A percentile compares a stretch with the other conserved stretches of the same genome.
phyloP scores from a whole-genome alignment of 1,140 invertebrate species.

The Scaptomyza pallida region DNA sequence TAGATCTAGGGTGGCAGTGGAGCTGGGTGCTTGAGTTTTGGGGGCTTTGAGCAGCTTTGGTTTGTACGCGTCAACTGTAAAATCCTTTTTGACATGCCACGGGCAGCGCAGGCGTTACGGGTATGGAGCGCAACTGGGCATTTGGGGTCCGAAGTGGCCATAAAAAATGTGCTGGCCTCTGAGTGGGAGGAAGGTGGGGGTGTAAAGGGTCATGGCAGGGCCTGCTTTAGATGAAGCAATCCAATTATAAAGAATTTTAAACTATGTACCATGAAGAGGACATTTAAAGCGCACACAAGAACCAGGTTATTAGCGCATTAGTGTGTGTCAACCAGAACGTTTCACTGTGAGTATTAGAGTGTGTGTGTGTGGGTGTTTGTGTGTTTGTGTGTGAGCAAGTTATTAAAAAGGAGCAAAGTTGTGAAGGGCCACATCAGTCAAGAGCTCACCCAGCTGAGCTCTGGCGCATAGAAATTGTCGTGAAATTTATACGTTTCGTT shows the following conservation, averaged over 20 bases:
- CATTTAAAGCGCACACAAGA: constrained; percentile 68
- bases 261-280: constrained; percentile 78
- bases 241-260: constrained; percentile 82
- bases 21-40: neutral
- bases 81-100: constrained; percentile 78
- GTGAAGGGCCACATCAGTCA: constrained; percentile 77
- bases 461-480: constrained; percentile 71
- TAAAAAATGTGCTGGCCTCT: constrained; percentile 63
- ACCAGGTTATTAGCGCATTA: constrained; percentile 76
- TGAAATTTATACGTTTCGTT: constrained; percentile 74
- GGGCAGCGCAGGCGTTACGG: constrained; percentile 5
- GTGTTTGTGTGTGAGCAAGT: constrained; percentile 59
- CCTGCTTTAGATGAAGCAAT: constrained; percentile 70
- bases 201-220: constrained; percentile 11
- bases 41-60: constrained; percentile 54
- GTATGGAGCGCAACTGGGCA: neutral
- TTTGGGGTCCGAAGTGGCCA: constrained; percentile 43
- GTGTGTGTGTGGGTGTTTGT: constrained; percentile 16
- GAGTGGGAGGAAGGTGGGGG: constrained; percentile 11
- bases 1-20: neutral
- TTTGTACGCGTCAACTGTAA: constrained; percentile 80
- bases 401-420: constrained; percentile 79
- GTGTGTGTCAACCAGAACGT: constrained; percentile 32
- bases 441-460: constrained; percentile 74
- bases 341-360: neutral